These are phyloP conservation scores for Antedon bifida DNA, from an alignment of 35 echinoderm and acorn worm species.

Conservation along the genomic window DNA sequence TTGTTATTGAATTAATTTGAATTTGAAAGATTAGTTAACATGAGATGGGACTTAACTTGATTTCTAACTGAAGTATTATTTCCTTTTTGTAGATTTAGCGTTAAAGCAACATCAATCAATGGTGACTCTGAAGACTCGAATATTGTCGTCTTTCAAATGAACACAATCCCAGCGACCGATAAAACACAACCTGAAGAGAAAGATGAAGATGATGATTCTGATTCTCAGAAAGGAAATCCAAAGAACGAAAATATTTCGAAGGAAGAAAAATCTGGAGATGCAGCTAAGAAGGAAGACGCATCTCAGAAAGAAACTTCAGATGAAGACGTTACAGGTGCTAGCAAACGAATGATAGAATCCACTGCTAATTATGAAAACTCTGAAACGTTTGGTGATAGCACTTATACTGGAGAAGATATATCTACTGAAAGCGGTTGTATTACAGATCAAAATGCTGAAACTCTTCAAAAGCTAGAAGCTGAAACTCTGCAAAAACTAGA, in stretches of 20 bases:
- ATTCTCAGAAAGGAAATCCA: not conserved
- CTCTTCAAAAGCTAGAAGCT: too few species aligned
- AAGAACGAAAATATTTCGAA: not conserved
- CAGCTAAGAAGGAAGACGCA: not conserved
- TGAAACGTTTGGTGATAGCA: too few species aligned
- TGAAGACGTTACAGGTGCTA: not conserved
- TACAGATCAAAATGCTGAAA: too few species aligned
- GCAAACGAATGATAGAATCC: not conserved
- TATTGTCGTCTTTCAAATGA: not conserved
- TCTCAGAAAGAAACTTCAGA: not conserved
- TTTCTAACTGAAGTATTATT: not conserved
- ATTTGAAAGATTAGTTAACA: too few species aligned
- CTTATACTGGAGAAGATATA: not conserved
- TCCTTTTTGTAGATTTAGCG: not conserved
- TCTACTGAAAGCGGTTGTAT: not conserved
- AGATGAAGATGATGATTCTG: not conserved
- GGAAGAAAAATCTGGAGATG: not conserved
- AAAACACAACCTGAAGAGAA: not conserved
- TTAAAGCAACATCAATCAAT: not conserved
- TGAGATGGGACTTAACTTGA: too few species aligned
- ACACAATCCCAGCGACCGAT: not conserved
- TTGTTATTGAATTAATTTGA: too few species aligned
- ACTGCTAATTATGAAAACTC: not conserved
- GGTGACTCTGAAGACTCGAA: constrained; percentile 2
- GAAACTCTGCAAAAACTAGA: too few species aligned